Evolutionary conservation across 2,888 invertebrate species (phyloP).

Genomic region (Campoplex capitator): DNA sequence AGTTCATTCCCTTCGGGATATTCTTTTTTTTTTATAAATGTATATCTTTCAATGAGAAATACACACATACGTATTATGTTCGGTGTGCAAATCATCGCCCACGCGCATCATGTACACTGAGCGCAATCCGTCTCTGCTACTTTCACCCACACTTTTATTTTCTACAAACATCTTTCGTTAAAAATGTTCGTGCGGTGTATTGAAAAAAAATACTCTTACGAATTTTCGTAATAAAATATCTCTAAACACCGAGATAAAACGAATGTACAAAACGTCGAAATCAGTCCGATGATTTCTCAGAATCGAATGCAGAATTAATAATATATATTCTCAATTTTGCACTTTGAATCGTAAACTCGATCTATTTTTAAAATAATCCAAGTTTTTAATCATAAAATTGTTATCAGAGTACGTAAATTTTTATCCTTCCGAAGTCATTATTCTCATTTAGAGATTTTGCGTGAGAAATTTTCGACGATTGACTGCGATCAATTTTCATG

Average conservation of each 20-base stretch:
- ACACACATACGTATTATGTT: background rate
- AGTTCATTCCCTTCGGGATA: slow-evolving; percentile 17
- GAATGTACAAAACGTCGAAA: background rate
- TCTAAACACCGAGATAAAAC: background rate
- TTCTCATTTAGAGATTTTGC: background rate
- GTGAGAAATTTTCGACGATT: background rate
- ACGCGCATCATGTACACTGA: slow-evolving; percentile 33
- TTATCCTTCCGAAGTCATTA: no score
- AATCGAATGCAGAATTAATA: background rate
- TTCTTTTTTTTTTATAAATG: slow-evolving; percentile 22
- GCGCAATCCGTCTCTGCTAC: slow-evolving; percentile 59
- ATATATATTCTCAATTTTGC: background rate
- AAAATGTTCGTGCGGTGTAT: slow-evolving; percentile 42
- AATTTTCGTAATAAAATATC: slow-evolving; percentile 1
- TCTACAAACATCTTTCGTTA: slow-evolving; percentile 27
- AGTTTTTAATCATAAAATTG: background rate
- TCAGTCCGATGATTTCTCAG: background rate
- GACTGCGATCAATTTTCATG: background rate
- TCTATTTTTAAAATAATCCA: background rate
- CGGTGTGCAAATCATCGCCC: slow-evolving; percentile 40
- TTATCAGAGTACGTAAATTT: background rate
- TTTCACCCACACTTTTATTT: slow-evolving; percentile 63
- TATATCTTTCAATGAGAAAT: slow-evolving; percentile 42
- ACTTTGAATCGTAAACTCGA: background rate
- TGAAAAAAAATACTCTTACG: slow-evolving; percentile 8